Percentiles rank a stretch among this genome's conserved stretches.
Conservation (phyloP, 2,797 vertebrate species). For the Podargus strigoides region DNA sequence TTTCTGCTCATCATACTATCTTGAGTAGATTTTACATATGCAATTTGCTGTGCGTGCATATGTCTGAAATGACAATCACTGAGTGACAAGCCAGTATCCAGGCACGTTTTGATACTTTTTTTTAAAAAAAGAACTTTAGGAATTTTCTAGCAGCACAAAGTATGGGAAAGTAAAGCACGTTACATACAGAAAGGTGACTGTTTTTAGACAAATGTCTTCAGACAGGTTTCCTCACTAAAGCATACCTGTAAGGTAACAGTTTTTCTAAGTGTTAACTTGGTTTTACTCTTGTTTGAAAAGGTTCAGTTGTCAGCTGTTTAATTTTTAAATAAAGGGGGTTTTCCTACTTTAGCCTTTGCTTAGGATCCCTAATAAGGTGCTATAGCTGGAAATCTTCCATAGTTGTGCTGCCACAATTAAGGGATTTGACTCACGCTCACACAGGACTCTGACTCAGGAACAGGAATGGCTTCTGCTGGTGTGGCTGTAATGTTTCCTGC, state of each 20-base stretch:
- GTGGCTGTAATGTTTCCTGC: background rate
- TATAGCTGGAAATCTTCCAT: background rate
- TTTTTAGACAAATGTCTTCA: background rate
- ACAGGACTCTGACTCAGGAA: slow-evolving; percentile 21
- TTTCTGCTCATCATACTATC: background rate
- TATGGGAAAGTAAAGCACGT: background rate
- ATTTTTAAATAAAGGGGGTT: background rate
- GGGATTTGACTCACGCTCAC: slow-evolving; percentile 29
- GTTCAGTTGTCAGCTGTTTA: background rate
- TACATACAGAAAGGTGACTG: background rate
- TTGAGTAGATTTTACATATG: background rate
- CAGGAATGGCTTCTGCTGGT: background rate
- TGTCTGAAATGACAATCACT: background rate
- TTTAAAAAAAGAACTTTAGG: background rate
- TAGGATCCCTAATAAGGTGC: background rate
- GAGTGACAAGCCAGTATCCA: background rate
- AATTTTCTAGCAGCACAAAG: background rate
- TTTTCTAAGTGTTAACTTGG: background rate
- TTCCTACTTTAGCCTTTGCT: background rate
- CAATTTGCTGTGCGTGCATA: background rate
- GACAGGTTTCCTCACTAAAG: background rate
- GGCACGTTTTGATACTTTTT: background rate
- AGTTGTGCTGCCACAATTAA: background rate
- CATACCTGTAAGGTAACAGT: background rate
- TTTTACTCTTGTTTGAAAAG: background rate